A percentile compares a stretch with the other conserved stretches of the same genome.
phyloP scores from a whole-genome alignment of 2,888 invertebrate genomes.

The Drosophila seclusa region DNA sequence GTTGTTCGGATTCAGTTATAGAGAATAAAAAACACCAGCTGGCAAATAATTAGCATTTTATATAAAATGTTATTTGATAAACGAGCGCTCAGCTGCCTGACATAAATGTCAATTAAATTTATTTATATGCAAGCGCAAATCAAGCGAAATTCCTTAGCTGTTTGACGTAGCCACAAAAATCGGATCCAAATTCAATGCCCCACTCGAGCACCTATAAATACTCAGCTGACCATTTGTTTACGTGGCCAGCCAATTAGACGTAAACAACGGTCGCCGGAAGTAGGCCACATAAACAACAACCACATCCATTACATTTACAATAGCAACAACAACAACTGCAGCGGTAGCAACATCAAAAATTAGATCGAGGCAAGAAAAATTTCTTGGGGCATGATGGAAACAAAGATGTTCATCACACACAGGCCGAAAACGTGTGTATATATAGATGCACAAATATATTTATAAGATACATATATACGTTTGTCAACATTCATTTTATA shows the following conservation, averaged over 20 bases:
- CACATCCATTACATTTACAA: constrained; percentile 31
- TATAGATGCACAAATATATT: neutral
- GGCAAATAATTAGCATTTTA: constrained; percentile 41
- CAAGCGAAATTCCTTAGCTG: constrained; percentile 42
- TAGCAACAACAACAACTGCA: constrained; percentile 28
- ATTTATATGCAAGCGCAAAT: constrained; percentile 64
- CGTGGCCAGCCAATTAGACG: constrained; percentile 67
- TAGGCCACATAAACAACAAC: constrained; percentile 62
- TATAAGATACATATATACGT: neutral
- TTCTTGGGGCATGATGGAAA: constrained; percentile 18
- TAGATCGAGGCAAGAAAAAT: constrained; percentile 10
- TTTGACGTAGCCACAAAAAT: constrained; percentile 44
- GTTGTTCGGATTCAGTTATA: constrained; percentile 32
- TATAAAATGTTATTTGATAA: constrained; percentile 49
- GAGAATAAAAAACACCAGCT: constrained; percentile 14
- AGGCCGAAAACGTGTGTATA: neutral
- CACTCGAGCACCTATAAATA: constrained; percentile 57
- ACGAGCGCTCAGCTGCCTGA: constrained; percentile 61
- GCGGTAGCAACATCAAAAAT: constrained; percentile 27
- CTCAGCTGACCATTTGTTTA: constrained; percentile 73
- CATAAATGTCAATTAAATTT: constrained; percentile 69
- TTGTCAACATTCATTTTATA: neutral
- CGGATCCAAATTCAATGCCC: constrained; percentile 29
- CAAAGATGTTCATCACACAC: constrained; percentile 4
- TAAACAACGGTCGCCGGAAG: constrained; percentile 74